Evolutionary conservation across 2,888 invertebrate genomes (phyloP).

Genomic region (Luffia ferchaultella): DNA sequence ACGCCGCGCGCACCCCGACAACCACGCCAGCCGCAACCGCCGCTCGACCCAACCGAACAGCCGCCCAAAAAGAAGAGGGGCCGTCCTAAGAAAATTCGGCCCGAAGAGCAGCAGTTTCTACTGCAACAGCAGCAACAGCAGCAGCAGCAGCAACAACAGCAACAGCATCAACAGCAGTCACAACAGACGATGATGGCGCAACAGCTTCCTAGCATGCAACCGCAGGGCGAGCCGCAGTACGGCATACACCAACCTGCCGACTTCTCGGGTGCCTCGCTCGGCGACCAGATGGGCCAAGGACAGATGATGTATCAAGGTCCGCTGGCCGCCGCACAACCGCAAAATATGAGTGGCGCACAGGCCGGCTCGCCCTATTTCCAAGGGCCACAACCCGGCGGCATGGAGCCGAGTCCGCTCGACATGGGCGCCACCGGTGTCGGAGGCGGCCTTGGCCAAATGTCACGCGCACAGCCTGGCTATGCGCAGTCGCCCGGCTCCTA

Average conservation of each 20-base stretch:
- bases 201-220: constrained; percentile 7
- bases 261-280: constrained; percentile 24
- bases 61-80: constrained; percentile 89
- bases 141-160: constrained; percentile 38
- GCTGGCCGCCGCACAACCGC: background rate
- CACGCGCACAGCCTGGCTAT: background rate
- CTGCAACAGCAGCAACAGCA: constrained; percentile 49
- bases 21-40: constrained; percentile 37
- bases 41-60: constrained; percentile 34
- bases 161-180: constrained; percentile 17
- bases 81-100: constrained; percentile 85
- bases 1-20: constrained; percentile 56
- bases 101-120: constrained; percentile 67
- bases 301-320: constrained; percentile 18
- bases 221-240: constrained; percentile 19
- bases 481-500: constrained; percentile 18
- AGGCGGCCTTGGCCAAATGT: constrained; percentile 6
- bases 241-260: constrained; percentile 25
- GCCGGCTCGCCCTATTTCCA: constrained; percentile 20
- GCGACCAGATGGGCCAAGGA: constrained; percentile 8
- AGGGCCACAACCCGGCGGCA: background rate
- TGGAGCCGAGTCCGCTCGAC: constrained; percentile 31
- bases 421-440: constrained; percentile 17
- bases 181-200: constrained; percentile 12
- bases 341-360: constrained; percentile 22